A percentile compares a stretch with the other conserved stretches of the same genome.
Conservation (phyloP, 2,888 invertebrate genomes). For the Colostygia pectinataria region DNA sequence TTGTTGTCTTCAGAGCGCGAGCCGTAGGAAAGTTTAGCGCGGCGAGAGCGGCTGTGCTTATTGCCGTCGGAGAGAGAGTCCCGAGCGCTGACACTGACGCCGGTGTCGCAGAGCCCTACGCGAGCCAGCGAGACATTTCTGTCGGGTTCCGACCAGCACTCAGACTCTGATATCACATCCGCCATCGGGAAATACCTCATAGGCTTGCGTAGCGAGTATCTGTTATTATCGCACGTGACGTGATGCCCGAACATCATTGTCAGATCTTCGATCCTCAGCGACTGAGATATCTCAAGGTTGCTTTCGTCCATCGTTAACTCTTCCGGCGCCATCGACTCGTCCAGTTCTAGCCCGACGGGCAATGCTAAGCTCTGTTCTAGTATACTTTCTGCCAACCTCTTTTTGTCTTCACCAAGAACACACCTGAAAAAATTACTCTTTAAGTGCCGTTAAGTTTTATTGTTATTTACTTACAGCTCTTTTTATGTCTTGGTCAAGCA, state of each 20-base stretch:
- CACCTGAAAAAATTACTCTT: slow-evolving; percentile 56
- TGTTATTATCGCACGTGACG: slow-evolving; percentile 56
- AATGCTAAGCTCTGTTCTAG: slow-evolving; percentile 76
- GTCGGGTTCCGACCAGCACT: slow-evolving; percentile 95
- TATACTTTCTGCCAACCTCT: slow-evolving; percentile 75
- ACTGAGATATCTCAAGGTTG: slow-evolving; percentile 70
- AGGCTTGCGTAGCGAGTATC: slow-evolving; percentile 46
- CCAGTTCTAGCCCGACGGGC: slow-evolving; percentile 73
- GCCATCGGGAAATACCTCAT: slow-evolving; percentile 58
- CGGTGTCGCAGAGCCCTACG: slow-evolving; percentile 84
- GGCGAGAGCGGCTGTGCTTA: slow-evolving; percentile 57
- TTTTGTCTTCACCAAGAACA: slow-evolving; percentile 76
- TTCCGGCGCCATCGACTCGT: slow-evolving; percentile 74
- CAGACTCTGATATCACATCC: slow-evolving; percentile 85
- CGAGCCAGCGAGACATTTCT: slow-evolving; percentile 90
- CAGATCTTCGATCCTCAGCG: slow-evolving; percentile 71
- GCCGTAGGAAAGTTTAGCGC: slow-evolving; percentile 69
- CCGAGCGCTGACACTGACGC: slow-evolving; percentile 41
- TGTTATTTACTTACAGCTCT: too few relatives aligned
- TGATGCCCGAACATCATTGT: slow-evolving; percentile 79
- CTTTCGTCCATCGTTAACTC: slow-evolving; percentile 75
- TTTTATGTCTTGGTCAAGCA: too few relatives aligned
- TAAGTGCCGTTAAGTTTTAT: neutral
- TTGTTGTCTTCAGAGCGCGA: slow-evolving; percentile 72
- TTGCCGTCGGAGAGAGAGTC: slow-evolving; percentile 63